Conservation (phyloP, 2,113 vertebrate species). For the Garra rufa region DNA sequence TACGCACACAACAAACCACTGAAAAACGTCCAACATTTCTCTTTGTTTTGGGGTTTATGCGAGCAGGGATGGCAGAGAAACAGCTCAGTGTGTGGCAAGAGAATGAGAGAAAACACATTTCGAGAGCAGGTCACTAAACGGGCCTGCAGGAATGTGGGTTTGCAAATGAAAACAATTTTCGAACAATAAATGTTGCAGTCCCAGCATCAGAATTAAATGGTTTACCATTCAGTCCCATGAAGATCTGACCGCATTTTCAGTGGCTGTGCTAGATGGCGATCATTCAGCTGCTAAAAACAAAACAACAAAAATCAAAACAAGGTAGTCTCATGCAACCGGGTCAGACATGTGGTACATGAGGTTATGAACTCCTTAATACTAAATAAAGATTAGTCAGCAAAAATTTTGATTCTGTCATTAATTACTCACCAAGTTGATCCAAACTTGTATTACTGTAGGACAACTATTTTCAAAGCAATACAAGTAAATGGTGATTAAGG, state of each 20-base stretch:
- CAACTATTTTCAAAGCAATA: too few species aligned
- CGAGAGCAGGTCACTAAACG: constrained; percentile 59
- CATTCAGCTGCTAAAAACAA: constrained; percentile 16
- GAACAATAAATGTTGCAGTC: constrained; percentile 67
- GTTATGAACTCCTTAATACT: not conserved
- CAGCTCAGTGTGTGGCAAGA: constrained; percentile 65
- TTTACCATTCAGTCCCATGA: constrained; percentile 42
- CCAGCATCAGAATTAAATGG: constrained; percentile 66
- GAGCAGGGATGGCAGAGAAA: constrained; percentile 60
- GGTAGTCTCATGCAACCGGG: constrained; percentile 6
- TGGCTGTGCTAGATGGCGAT: constrained; percentile 38
- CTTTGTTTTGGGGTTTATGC: constrained; percentile 67
- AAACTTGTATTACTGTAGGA: too few species aligned
- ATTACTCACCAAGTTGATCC: not conserved
- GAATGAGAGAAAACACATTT: constrained; percentile 64
- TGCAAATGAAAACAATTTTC: constrained; percentile 76
- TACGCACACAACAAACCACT: constrained; percentile 70
- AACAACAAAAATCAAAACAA: constrained; percentile 13
- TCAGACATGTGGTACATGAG: not conserved
- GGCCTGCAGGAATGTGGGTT: constrained; percentile 66
- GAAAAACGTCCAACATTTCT: constrained; percentile 60
- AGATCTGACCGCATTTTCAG: constrained; percentile 45
- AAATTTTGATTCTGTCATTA: not conserved
- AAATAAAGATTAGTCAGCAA: not conserved
- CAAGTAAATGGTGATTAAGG: not conserved